Percentiles rank a stretch among this genome's conserved stretches.
These are phyloP conservation scores for Pachydiplax longipennis DNA, from an alignment of 2,888 invertebrate genomes.

Conservation along the genomic window DNA sequence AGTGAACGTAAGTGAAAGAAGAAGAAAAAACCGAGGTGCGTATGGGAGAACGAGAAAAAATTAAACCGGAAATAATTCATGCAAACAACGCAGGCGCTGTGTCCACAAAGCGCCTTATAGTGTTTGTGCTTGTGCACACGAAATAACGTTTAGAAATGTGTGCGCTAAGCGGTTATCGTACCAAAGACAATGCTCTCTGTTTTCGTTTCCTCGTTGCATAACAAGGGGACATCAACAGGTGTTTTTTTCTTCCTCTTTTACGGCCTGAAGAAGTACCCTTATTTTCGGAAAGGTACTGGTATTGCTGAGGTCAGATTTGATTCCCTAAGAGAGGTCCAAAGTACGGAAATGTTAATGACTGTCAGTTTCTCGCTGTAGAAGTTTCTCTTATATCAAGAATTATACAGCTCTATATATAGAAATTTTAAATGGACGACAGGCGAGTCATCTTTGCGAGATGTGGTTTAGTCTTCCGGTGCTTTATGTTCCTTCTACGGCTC, in stretches of 20 bases:
- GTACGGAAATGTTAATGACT: no score
- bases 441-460: no score
- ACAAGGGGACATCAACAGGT: conserved; percentile 3
- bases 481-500: no score
- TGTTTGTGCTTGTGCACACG: not conserved
- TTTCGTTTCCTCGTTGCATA: not conserved
- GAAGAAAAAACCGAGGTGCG: not conserved
- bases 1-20: not conserved
- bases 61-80: not conserved
- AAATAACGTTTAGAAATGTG: not conserved
- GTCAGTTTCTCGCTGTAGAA: no score
- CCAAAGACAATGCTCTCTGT: not conserved
- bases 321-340: no score
- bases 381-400: no score
- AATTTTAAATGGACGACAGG: no score
- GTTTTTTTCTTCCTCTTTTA: not conserved
- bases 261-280: not conserved
- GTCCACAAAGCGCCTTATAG: not conserved
- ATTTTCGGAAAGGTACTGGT: not conserved
- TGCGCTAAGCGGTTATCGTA: not conserved
- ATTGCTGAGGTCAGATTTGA: no score
- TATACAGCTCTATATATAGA: no score
- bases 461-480: no score
- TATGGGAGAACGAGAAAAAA: not conserved
- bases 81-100: not conserved